Evolutionary conservation across 2,797 vertebrate genomes (phyloP), one percentile per base, ranked within the genome.

Genomic region (Poeciliopsis infans): DNA sequence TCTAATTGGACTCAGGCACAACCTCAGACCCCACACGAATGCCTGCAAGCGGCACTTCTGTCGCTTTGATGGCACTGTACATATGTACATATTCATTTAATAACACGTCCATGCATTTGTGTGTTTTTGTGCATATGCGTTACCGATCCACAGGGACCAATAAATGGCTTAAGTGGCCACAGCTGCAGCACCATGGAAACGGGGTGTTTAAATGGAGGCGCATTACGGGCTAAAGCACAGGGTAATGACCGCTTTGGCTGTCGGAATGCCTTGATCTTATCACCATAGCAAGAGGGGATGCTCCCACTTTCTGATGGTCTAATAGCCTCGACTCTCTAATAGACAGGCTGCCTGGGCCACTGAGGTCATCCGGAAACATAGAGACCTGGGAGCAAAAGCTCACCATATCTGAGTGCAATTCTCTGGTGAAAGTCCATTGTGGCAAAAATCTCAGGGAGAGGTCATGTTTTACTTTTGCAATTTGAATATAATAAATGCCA

Each of bases 211-310:
- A 94, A 94, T 94, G 91, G 93, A 85, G 84, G 91, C 89, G 93
- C 90, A 94, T 94, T 93, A 94, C 93, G 93, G 92, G 85, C 90
- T 92, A 80, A 89, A 93, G 92, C 89, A 78, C 90, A 87, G 93
- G 89, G 88, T 94, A 95, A 95, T 95, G 93, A 95, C 92, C 77
- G 83, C 90, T 93, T 91, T 92, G 91, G 85, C 90, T 78, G 85
- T 87, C 88, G 93, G 93, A 95, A 95, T 95, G 94, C 93, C 93
- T 95, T 95, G 94, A 95, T 95, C 93, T 94, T 94, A 95, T 94
- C 94, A 93, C 87, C 84, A 88, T 85, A 86, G 93, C 76, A 74
- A 94, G 92, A 93, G 90, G 91, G 90, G 94, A 95, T 94, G 93
- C 93, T 94, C 92, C 93, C 88, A 87, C 91, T 90, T 94, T 93